Evolutionary conservation across 2,113 vertebrate genomes (phyloP).

Genomic region (Scolopax mira): DNA sequence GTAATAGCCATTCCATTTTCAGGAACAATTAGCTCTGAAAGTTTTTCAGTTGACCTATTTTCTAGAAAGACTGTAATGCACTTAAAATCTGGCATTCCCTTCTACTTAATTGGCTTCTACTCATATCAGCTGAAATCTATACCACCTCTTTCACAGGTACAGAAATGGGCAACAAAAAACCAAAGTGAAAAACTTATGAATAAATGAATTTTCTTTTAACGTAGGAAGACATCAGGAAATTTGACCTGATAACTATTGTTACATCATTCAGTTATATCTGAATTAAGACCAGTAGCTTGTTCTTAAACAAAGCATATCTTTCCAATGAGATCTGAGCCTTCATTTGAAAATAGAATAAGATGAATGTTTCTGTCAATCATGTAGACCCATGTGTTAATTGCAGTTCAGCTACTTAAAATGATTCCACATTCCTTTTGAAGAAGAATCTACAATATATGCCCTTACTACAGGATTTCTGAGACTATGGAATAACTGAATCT

Average conservation of each 20-base stretch:
- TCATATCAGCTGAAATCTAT: neutral
- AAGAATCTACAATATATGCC: neutral
- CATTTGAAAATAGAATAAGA: neutral
- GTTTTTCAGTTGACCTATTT: neutral
- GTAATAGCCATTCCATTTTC: neutral
- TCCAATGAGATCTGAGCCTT: neutral
- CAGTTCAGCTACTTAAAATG: neutral
- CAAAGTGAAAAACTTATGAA: fast-evolving
- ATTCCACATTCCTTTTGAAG: neutral
- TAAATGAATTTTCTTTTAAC: neutral
- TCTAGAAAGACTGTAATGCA: neutral
- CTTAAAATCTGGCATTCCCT: neutral
- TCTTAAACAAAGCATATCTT: neutral
- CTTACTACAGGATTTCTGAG: neutral
- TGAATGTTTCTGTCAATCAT: neutral
- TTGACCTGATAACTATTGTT: neutral
- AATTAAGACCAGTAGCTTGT: neutral
- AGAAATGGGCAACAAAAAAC: neutral
- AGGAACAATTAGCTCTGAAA: neutral
- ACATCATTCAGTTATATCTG: neutral
- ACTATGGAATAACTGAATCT: neutral
- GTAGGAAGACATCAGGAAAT: neutral
- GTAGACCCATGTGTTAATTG: neutral
- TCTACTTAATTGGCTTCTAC: neutral
- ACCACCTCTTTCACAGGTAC: neutral